These are phyloP conservation scores for Centropyge bicolor DNA, from an alignment of 2,797 vertebrate species.

Conservation along the genomic window DNA sequence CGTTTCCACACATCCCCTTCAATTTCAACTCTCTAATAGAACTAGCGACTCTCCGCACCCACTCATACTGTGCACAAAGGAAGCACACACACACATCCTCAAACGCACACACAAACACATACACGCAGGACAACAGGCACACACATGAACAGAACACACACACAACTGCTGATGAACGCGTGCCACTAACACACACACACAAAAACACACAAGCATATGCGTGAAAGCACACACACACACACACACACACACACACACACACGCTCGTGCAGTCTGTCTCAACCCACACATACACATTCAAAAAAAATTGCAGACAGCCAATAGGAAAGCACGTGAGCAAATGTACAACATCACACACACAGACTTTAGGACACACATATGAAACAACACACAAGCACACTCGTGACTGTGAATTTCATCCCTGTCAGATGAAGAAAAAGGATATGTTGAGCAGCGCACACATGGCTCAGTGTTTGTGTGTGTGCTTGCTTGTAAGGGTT, in stretches of 20 bases:
- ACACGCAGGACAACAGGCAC: conserved; percentile 11
- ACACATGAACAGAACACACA: conserved; percentile 39
- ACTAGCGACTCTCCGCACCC: conserved; percentile 69
- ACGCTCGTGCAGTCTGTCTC: conserved; percentile 8
- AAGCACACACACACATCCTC: neutral
- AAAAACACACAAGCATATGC: neutral
- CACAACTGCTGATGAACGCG: conserved; percentile 28
- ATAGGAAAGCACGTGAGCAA: conserved; percentile 33
- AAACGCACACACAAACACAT: neutral
- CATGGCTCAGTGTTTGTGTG: conserved; percentile 24
- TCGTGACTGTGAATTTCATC: conserved; percentile 61
- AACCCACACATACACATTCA: conserved; percentile 9
- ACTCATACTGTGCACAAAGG: conserved; percentile 69
- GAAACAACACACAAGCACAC: conserved; percentile 6
- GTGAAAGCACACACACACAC: neutral
- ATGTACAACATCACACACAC: conserved; percentile 23
- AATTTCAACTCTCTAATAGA: conserved; percentile 83
- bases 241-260: conserved; percentile 13
- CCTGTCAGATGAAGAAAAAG: conserved; percentile 61
- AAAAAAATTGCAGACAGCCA: conserved; percentile 23
- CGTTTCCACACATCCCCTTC: conserved; percentile 82
- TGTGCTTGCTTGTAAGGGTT: conserved; percentile 1
- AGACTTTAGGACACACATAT: conserved; percentile 4
- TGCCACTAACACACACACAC: conserved; percentile 20
- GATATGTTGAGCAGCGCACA: conserved; percentile 60